Evolutionary conservation across 1,140 invertebrate species (phyloP).

Genomic region (Solenopsis fugax): DNA sequence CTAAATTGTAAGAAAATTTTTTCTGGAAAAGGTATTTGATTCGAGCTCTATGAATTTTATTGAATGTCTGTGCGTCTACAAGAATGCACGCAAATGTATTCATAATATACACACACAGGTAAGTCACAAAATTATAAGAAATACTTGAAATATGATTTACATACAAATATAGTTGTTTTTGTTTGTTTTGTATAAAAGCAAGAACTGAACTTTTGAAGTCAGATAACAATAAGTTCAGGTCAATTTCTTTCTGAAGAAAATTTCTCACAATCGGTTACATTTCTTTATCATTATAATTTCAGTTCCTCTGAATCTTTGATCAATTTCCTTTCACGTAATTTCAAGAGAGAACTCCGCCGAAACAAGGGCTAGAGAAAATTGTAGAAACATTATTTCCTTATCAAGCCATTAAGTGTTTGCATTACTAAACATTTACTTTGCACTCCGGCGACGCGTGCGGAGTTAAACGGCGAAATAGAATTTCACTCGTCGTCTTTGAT

Average conservation of each 20-base stretch:
- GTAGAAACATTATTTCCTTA: conserved; percentile 48
- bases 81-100: background rate
- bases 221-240: background rate
- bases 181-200: background rate
- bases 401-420: conserved; percentile 34
- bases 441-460: conserved; percentile 11
- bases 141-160: background rate
- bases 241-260: conserved; percentile 6
- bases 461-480: conserved; percentile 54
- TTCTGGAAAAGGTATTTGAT: background rate
- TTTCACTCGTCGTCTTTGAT: conserved; percentile 38
- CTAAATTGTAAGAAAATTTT: background rate
- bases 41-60: background rate
- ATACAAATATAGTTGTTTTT: background rate
- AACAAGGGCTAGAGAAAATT: conserved; percentile 11
- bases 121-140: background rate
- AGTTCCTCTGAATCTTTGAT: conserved; percentile 29
- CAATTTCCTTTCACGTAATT: conserved; percentile 16
- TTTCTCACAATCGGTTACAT: conserved; percentile 1
- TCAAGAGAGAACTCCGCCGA: background rate
- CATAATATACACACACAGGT: too few species aligned
- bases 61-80: background rate
- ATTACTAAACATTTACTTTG: conserved; percentile 61
- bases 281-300: conserved; percentile 11
- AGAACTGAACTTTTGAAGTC: background rate